Base-by-base conservation (phyloP, 1,140 invertebrate genomes). In the Drosophila sp. region DNA sequence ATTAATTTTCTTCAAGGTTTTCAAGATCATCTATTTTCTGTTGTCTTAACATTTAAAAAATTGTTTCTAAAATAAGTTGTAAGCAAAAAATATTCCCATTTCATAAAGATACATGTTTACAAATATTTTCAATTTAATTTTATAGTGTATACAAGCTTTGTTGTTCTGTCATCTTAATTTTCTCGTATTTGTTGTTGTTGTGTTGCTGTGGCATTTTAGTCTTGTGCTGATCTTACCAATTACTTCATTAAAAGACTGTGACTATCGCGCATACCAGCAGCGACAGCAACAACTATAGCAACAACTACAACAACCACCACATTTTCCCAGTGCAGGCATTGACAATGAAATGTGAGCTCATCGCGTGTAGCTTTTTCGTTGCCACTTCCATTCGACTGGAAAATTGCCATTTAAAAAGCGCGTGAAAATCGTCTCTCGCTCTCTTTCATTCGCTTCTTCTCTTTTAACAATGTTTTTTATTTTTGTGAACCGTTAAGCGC, bases 281-380 rank as follows among this genome's bases (percentile, higher is more conserved):
- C 41, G 45, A 29, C 64, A 56, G 6, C 41, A 21, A 32, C 57
- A 36, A 11, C 36, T 18, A 13, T 58, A 58, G 3, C 43, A 16
- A 41, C 57, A 29, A 50, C 66, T 40, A 50, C 65, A 66, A 46
- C 61, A 70, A 38, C 69, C 56, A 57, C 36, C 51, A 38, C 45
- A 36, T 50, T 8, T 34, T 40, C 58, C 48, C 51, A 71, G 46
- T 34, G 46, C 29, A 78, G 63, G 46, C 77, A 78, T 65, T 86
- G 82, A 78, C 82, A 86, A 87, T 86, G 82, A 86, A 87, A 86
- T 87, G 82, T 86, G 82, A 86, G 82, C 78, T 79, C 78, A 80
- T 53, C 59, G 53, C 56, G 58, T 64, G 34, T 78, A 66, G 80
- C 54, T 59, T 64, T 76, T 69, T 45, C 53, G 64, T 57, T 53